These are phyloP conservation scores for Littorina saxatilis DNA, from an alignment of 1,140 invertebrate genomes.

Conservation along the genomic window DNA sequence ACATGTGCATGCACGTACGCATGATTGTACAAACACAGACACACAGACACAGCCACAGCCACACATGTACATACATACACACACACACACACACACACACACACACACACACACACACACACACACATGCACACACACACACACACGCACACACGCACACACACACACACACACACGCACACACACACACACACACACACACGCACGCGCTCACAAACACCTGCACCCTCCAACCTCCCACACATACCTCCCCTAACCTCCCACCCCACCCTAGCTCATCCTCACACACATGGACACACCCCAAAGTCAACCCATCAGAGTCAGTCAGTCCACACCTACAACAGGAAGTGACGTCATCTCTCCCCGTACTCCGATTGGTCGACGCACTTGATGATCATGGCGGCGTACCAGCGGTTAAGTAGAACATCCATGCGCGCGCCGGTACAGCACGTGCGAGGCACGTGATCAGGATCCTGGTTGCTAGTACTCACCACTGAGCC, in stretches of 20 bases:
- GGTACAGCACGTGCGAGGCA: conserved; percentile 56
- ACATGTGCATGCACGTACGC: too few relatives aligned
- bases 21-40: too few relatives aligned
- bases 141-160: too few relatives aligned
- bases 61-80: too few relatives aligned
- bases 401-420: conserved; percentile 58
- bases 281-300: neutral
- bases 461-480: conserved; percentile 57
- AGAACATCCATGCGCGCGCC: conserved; percentile 50
- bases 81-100: too few relatives aligned
- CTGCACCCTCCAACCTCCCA: too few relatives aligned
- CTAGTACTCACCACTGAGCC: conserved; percentile 54
- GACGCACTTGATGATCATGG: conserved; percentile 53
- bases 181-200: neutral
- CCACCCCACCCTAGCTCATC: too few relatives aligned
- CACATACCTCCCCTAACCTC: neutral
- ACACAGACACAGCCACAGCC: too few relatives aligned
- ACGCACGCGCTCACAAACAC: neutral
- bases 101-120: too few relatives aligned
- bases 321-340: neutral
- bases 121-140: too few relatives aligned
- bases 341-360: conserved; percentile 27
- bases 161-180: neutral
- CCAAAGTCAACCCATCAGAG: neutral
- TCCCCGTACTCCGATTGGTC: conserved; percentile 43